Base-by-base conservation (phyloP, 2,113 vertebrate genomes). In the Megaceryle torquata region DNA sequence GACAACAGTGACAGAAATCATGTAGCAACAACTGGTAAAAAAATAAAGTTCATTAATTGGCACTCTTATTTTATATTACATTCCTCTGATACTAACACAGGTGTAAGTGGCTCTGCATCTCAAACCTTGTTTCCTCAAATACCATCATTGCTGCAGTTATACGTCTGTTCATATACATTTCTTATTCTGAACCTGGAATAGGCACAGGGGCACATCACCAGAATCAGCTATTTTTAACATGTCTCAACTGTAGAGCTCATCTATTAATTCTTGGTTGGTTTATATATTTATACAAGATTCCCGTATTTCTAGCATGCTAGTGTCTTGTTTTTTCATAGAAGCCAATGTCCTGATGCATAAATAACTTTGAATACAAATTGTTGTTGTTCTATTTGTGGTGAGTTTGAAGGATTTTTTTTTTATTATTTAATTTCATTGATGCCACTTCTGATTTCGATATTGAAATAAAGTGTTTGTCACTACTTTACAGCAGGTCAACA, bases 1-100 rank as follows among this genome's bases (percentile, higher is more conserved):
- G 85, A 97, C 96, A 97, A n/a, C 28, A 77, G 97, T 97, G 86
- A 94, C 95, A 96, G 95, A 97, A 97, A 96, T 94, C 88, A 95
- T 11, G 4, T 78, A 67, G 65, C 50, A 65, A 95, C 97, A 97
- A 97, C 69, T 77, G 76, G 43, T 83, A 95, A 50, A 54, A 86
- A 72, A 97, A 81, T 57, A 95, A 97, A 97, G 54, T 63, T 89
- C 84, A 95, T 97, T 97, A 97, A 96, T 35, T 92, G 89, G 97
- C 97, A 96, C 26, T 79, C 33, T 44, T 80, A 51, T 82, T 97
- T 97, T 91, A 95, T 44, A 88, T 85, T 94, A 78, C 86, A 57
- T 86, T 95, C 75, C 67, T 86, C 60, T 94, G 77, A 91, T 94
- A 96, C 91, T 96, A 96, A 86, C 87, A 69, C 83, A 95, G 83